Evolutionary conservation across 2,797 vertebrate genomes (phyloP).

Genomic region (Thamnophis elegans): DNA sequence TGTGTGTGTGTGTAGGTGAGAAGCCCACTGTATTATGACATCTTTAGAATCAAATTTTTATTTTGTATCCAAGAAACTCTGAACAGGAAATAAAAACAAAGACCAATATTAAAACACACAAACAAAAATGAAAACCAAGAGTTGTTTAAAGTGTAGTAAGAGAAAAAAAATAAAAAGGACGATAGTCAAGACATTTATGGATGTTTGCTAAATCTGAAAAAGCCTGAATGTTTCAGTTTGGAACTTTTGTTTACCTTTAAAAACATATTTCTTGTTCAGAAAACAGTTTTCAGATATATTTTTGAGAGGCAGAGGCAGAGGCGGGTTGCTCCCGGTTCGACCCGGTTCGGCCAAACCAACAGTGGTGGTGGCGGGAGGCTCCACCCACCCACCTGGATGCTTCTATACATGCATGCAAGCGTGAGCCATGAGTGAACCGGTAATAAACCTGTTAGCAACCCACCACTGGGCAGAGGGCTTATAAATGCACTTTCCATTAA

Average conservation of each 20-base stretch:
- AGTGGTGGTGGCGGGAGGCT: too few species aligned
- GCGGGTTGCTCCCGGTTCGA: too few species aligned
- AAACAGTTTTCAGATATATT: constrained; percentile 21
- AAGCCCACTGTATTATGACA: neutral
- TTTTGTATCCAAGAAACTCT: neutral
- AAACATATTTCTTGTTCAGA: constrained; percentile 26
- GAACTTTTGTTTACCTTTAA: constrained; percentile 44
- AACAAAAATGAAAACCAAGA: neutral
- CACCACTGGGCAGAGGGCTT: neutral
- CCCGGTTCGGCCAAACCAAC: too few species aligned
- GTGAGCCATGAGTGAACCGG: too few species aligned
- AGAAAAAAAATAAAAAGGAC: constrained; percentile 19
- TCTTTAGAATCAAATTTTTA: too few species aligned
- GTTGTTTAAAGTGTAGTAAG: constrained; percentile 14
- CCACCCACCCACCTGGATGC: too few species aligned
- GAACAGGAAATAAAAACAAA: neutral
- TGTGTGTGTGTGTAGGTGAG: too few species aligned
- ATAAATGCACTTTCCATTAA: constrained; percentile 24
- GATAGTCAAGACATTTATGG: neutral
- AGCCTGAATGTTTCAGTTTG: constrained; percentile 17
- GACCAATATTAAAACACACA: neutral
- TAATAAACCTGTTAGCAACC: too few species aligned
- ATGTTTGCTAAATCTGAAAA: neutral
- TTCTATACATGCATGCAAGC: too few species aligned
- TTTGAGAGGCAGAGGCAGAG: constrained; percentile 5